Evolutionary conservation across 2,113 vertebrate genomes (phyloP).

Genomic region (Rhadina sibilatrix): DNA sequence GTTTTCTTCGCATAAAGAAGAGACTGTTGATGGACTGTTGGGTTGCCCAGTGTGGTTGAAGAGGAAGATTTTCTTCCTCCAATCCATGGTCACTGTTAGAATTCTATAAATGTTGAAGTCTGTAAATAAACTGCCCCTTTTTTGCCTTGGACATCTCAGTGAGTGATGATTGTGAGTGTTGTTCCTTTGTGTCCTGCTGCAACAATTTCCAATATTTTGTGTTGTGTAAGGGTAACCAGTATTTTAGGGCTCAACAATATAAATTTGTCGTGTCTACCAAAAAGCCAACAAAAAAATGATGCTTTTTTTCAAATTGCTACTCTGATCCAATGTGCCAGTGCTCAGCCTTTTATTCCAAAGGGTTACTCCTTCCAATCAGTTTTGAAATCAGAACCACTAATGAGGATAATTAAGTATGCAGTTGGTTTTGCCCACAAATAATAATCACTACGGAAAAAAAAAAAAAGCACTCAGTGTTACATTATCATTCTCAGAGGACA

Average conservation of each 20-base stretch:
- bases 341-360: conserved; percentile 41
- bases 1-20: too few species aligned
- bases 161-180: too few species aligned
- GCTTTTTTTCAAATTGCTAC: background rate
- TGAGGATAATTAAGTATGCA: conserved; percentile 62
- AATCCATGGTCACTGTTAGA: too few species aligned
- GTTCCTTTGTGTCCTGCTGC: too few species aligned
- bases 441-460: background rate
- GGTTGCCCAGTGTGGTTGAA: too few species aligned
- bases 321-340: background rate
- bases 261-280: background rate
- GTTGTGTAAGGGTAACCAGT: background rate
- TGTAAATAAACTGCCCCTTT: too few species aligned
- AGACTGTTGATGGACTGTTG: too few species aligned
- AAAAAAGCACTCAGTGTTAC: background rate
- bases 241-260: background rate
- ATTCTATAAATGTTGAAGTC: too few species aligned
- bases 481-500: conserved; percentile 17
- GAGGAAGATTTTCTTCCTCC: too few species aligned
- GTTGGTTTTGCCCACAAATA: conserved; percentile 53
- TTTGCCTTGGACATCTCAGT: too few species aligned
- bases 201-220: background rate
- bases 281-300: background rate
- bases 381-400: conserved; percentile 58
- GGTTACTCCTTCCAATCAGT: background rate